Conservation (phyloP, 2,113 vertebrate genomes). For the Lycocorax pyrrhopterus region DNA sequence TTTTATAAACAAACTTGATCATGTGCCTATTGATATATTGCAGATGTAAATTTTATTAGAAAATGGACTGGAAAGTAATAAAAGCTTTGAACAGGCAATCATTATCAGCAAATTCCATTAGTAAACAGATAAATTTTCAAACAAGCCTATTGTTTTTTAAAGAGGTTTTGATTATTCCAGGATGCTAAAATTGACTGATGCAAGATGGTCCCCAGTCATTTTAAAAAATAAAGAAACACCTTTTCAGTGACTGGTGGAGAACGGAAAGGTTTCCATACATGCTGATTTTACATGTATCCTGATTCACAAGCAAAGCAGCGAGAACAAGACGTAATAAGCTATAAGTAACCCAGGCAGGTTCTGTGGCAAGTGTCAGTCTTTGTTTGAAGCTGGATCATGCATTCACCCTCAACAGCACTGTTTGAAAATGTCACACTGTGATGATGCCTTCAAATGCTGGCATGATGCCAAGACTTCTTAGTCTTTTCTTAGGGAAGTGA, state of each 20-base stretch:
- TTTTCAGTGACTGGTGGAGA: background rate
- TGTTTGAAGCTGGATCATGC: background rate
- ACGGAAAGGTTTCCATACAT: background rate
- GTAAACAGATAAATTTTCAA: constrained; percentile 3
- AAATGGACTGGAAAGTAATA: constrained; percentile 20
- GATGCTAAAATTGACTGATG: background rate
- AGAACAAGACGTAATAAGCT: background rate
- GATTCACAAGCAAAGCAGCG: background rate
- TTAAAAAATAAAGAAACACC: background rate
- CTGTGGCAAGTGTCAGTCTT: background rate
- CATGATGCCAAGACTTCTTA: background rate
- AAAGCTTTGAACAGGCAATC: background rate
- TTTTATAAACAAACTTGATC: constrained; percentile 23
- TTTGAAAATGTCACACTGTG: background rate
- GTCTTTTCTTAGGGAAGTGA: background rate
- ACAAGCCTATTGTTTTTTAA: background rate
- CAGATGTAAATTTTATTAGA: constrained; percentile 32
- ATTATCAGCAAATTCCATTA: background rate
- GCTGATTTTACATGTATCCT: background rate
- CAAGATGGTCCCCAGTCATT: background rate
- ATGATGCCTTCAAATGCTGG: background rate
- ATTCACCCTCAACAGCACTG: background rate
- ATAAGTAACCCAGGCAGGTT: background rate
- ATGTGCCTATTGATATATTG: background rate
- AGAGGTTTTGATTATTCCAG: background rate